Conservation (phyloP, 2,113 vertebrate species). For the Microcebus griseorufus region DNA sequence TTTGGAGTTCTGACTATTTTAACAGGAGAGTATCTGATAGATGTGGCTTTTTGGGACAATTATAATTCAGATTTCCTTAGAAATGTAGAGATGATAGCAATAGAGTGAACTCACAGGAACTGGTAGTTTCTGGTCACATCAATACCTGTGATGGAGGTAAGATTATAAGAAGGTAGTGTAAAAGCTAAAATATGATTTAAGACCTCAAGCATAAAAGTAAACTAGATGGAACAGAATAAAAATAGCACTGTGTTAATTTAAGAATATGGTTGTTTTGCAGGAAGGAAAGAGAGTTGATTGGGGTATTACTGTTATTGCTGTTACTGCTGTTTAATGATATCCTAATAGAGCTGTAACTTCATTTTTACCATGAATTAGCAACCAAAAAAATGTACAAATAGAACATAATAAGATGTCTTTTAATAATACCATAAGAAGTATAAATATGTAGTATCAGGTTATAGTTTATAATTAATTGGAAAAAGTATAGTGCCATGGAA, state of each 20-base stretch:
- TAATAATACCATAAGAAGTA: neutral
- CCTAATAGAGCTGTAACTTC: neutral
- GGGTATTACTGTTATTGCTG: neutral
- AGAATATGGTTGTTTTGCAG: neutral
- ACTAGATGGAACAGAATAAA: neutral
- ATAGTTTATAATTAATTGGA: neutral
- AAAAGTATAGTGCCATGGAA: neutral
- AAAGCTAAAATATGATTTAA: neutral
- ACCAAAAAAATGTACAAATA: neutral
- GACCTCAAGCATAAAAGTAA: neutral
- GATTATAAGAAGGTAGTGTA: neutral
- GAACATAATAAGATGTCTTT: neutral
- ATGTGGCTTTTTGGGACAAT: neutral
- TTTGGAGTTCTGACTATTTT: slow-evolving; percentile 46
- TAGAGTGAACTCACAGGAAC: neutral
- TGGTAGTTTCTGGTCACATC: neutral
- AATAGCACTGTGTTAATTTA: neutral
- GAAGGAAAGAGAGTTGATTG: neutral
- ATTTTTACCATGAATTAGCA: neutral
- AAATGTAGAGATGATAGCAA: neutral
- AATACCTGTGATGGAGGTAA: neutral
- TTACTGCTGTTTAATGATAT: neutral
- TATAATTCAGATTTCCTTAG: slow-evolving; percentile 10
- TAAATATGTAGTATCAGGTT: slow-evolving; percentile 16
- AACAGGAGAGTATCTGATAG: neutral